These are phyloP conservation scores for Typhlichthys subterraneus DNA, from an alignment of 2,797 vertebrate species.

Conservation along the genomic window DNA sequence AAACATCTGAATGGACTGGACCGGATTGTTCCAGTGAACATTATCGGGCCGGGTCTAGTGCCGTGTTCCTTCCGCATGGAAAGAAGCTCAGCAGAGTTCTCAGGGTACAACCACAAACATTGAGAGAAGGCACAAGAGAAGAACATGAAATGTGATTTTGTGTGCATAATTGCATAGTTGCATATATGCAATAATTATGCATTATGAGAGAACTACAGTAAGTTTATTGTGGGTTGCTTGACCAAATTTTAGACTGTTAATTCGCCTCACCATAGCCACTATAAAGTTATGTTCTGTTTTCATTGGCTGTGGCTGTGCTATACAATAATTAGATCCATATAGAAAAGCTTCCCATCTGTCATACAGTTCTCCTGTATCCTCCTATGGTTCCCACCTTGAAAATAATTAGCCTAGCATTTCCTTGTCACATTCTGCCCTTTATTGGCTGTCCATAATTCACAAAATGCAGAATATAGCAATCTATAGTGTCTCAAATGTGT, in stretches of 20 bases:
- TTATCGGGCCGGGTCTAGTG: conserved; percentile 42
- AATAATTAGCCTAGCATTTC: no score
- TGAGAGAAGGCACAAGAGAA: conserved; percentile 50
- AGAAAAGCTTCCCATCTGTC: no score
- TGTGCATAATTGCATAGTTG: conserved; percentile 18
- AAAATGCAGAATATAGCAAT: no score
- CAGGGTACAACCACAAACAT: conserved; percentile 54
- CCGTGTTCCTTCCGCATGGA: conserved; percentile 28
- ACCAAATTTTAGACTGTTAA: conserved; percentile 63
- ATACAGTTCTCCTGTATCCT: no score
- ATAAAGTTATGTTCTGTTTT: background rate
- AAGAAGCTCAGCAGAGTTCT: conserved; percentile 27
- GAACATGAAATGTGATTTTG: conserved; percentile 64
- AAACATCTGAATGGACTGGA: conserved; percentile 13
- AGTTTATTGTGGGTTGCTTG: conserved; percentile 57
- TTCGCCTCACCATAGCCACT: conserved; percentile 24
- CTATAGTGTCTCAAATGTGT: no score
- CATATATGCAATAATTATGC: no score
- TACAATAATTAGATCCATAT: no score
- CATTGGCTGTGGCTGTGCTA: no score
- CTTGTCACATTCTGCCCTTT: no score
- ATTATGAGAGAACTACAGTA: no score
- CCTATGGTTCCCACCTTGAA: no score
- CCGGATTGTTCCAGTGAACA: conserved; percentile 20
- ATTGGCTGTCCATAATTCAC: no score